Evolutionary conservation across 1,140 invertebrate genomes (phyloP), one percentile per base, ranked within the genome.

Genomic region (Brachionus koreanus): DNA sequence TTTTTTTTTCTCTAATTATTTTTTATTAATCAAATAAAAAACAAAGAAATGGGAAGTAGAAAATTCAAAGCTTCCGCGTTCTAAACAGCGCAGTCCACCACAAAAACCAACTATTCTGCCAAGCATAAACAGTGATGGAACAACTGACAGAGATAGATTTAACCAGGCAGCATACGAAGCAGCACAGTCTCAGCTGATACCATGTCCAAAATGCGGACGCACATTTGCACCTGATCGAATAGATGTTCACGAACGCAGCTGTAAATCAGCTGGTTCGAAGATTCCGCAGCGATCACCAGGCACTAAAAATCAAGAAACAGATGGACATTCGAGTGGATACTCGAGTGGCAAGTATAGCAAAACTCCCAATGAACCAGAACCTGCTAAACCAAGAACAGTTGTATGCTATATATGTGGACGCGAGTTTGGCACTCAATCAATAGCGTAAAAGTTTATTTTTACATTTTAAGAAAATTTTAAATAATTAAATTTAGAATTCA

Each of bases 191-290:
- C 87, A 89, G 43, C 85, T 93, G 43, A 86, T 92, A n/a, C 89
- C 90, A 2, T 93, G 93, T 85, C 86, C 88, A 35, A 91, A 91
- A 83, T 93, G 93, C 86, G 90, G 90, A 13, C 86, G 92, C 74
- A 93, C 91, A 35, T 93, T 93, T 86, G 87, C 90, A 61, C 91
- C 92, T 0, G 92, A 93, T 84, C 86, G 92, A 19, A 85, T 93
- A 2, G 83, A 86, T n/a, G 88, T 93, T 29, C 93, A 93, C 85
- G 89, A 92, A 85, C 89, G 89, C 83, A 91, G 90, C 72, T 93
- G 92, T 85, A 90, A 87, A 76, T 84, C 86, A 65, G 85, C 85
- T 33, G 87, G 84, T 57, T 77, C 74, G 19, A 77, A 52, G 33
- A 49, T 52, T n/a, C 42, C 42, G 4, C 65, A 69, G 19, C 12